Conservation (phyloP, 2,888 invertebrate species). For the Lacanobia wlatinum region DNA sequence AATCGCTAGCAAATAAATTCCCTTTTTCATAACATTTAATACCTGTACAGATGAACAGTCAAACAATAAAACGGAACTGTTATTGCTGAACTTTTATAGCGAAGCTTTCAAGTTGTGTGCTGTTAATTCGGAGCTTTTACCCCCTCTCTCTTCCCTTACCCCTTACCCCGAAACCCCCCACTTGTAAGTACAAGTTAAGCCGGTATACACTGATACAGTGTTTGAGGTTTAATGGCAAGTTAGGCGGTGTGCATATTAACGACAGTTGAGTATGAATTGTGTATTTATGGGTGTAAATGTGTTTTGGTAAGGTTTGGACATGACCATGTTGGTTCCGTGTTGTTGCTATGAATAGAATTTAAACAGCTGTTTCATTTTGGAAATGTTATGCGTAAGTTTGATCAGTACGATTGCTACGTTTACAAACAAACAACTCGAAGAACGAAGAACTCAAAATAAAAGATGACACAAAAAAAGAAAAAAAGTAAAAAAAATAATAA, state of each 20-base stretch:
- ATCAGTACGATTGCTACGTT: not conserved
- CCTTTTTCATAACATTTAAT: not conserved
- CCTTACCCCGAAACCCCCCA: not conserved
- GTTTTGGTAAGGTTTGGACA: not conserved
- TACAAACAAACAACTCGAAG: not conserved
- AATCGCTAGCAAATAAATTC: not conserved
- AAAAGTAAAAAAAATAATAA: no score
- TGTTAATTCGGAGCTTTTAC: constrained; percentile 49
- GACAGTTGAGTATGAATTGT: not conserved
- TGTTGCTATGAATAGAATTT: not conserved
- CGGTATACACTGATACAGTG: constrained; percentile 24
- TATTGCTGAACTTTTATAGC: constrained; percentile 48
- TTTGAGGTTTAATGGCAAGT: constrained; percentile 23
- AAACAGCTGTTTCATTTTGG: not conserved
- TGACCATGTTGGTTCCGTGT: not conserved
- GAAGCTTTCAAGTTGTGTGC: constrained; percentile 39
- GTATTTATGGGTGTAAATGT: not conserved
- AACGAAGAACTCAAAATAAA: no score
- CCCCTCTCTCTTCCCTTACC: not conserved
- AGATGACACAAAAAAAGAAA: no score
- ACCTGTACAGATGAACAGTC: constrained; percentile 11
- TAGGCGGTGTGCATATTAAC: constrained; percentile 14
- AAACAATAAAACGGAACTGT: constrained; percentile 39
- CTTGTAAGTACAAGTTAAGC: constrained; percentile 43
- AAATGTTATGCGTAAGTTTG: not conserved